phyloP scores from a whole-genome alignment of 2,888 invertebrate genomes.

The Drosophila nr. medialis region DNA sequence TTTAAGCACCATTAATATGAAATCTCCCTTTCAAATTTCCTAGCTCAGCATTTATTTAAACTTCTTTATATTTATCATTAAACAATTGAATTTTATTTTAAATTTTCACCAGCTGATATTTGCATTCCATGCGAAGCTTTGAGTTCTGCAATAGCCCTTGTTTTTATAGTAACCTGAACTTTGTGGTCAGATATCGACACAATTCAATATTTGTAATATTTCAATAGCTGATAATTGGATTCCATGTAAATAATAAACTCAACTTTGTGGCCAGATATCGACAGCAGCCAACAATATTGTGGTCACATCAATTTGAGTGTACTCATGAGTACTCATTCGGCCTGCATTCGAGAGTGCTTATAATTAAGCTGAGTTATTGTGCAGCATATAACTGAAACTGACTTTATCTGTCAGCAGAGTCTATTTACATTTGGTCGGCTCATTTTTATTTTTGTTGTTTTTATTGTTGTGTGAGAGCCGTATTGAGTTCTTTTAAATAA shows the following conservation, averaged over 20 bases:
- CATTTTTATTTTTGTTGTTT: slow-evolving; percentile 5
- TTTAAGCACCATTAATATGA: background rate
- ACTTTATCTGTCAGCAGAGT: background rate
- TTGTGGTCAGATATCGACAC: background rate
- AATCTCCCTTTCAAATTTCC: background rate
- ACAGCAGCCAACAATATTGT: background rate
- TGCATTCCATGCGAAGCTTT: background rate
- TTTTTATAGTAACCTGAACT: background rate
- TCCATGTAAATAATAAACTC: background rate
- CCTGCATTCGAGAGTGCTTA: slow-evolving; percentile 23
- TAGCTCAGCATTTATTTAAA: background rate
- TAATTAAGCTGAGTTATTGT: slow-evolving; percentile 46
- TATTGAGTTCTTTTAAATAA: slow-evolving; percentile 69
- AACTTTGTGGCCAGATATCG: slow-evolving; percentile 14
- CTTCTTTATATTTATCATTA: background rate
- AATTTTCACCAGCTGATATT: background rate
- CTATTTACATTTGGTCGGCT: slow-evolving; percentile 40
- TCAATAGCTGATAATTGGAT: background rate
- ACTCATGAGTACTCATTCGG: background rate
- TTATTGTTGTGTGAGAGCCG: slow-evolving; percentile 17
- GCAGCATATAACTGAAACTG: background rate
- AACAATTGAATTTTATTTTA: background rate
- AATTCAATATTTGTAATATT: background rate
- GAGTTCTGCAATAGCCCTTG: background rate
- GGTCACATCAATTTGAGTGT: slow-evolving; percentile 14